Evolutionary conservation across 2,113 vertebrate species (phyloP), one percentile per base, ranked within the genome.

Genomic region (Lota lota): DNA sequence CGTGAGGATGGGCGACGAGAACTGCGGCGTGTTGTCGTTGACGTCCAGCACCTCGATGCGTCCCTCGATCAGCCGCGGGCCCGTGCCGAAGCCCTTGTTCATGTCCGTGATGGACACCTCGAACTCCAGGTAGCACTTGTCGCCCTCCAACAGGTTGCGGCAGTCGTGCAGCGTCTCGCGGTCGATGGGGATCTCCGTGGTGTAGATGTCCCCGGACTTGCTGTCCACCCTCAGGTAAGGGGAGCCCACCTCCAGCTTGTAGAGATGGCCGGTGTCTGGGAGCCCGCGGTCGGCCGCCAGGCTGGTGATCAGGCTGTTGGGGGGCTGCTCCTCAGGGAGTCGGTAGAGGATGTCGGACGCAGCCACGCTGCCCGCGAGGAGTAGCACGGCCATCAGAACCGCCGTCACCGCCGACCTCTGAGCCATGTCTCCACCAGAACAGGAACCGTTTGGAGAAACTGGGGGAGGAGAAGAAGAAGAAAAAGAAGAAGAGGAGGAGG

Each of bases 21-120:
- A 99, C 88, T 98, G 97, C 0, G 97, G 97, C 0, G 97, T 98
- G 91, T 99, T 99, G 90, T 99, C 97, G 0, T 99, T 99, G 83
- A 98, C 94, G 79, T 99, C 97, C 36, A 93, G 82, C 22, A 99
- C 94, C 76, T 97, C 94, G 5, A 99, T 97, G 81, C 95, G 93
- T n/a, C 97, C 97, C 72, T 99, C 96, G 0, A 99, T 92, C 24
- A 99, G 89, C 63, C 96, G 91, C 0, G 97, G 95, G 22, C 93
- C 92, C 11, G 94, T 93, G 50, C 93, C 91, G 6, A 90, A 90
- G 8, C 87, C 95, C 69, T 93, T 89, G 50, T 93, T 88, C 56
- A 98, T 92, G 86, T 99, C 95, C 0, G 97, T 98, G 85, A 99
- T 98, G 18, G 97, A 98, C 68, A 99, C 95, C 79, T 99, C 97